Evolutionary conservation across 2,797 vertebrate species (phyloP), one percentile per base, ranked within the genome.

Genomic region (Loris lydekkerianus): DNA sequence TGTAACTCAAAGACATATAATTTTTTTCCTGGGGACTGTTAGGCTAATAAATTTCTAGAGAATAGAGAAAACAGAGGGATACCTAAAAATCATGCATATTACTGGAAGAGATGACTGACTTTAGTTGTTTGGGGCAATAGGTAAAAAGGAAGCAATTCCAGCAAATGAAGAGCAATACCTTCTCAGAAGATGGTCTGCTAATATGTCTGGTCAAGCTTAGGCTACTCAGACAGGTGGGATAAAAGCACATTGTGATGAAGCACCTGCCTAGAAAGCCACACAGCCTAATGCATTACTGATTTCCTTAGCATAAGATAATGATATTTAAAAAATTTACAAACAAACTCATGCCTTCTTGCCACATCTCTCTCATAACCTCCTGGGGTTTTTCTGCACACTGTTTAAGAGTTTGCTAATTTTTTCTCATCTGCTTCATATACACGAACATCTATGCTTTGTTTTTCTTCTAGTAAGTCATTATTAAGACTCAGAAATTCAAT

Each of bases 321-420:
- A 31, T 40, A 77, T 49, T 70, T 58, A 20, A 90, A 87, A 89
- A 89, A 49, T 25, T 61, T 34, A 89, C 7, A 73, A 53, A 60
- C 49, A 77, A 91, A 61, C 18, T 67, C 72, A 65, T 87, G 63
- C 29, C 23, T 82, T 94, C 21, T 61, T 31, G 25, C 60, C 4
- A 15, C 46, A 43, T 84, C 37, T 53, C 46, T 23, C 21, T 84
- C 20, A 81, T 56, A 76, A 60, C 7, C n/a, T 92, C 27, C 53
- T 86, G 31, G 49, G 40, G 56, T 82, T 81, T 25, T 63, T 94
- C 86, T 91, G 56, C 31, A 40, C 5, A 93, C 49, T 69, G 21
- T 94, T 86, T 65, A 92, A 83, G 81, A 88, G n/a, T 81, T 65
- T 94, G 77, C 61, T 58, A 86, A 65, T 43, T 65, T 96, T 83